These are phyloP conservation scores for Minunthozetes semirufus DNA, from an alignment of 2,888 invertebrate species.

Conservation along the genomic window DNA sequence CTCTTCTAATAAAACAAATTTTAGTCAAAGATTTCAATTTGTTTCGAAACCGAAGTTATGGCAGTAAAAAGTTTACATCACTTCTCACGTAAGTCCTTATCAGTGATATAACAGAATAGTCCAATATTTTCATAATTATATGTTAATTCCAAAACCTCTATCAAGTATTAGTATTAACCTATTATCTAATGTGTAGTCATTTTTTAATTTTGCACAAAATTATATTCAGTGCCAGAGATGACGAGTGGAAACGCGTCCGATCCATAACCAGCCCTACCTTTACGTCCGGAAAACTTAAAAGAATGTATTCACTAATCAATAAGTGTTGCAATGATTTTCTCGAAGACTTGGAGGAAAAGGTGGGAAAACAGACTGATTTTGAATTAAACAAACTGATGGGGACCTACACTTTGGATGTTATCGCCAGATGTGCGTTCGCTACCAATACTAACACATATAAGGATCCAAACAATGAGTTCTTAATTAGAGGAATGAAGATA, in stretches of 20 bases:
- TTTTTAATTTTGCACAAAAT: too few relatives aligned
- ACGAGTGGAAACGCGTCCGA: conserved; percentile 29
- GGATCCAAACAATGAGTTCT: conserved; percentile 11
- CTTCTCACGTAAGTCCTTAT: too few relatives aligned
- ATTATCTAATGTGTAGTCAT: too few relatives aligned
- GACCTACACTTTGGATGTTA: conserved; percentile 58
- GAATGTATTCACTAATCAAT: conserved; percentile 21
- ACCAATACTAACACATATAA: conserved; percentile 52
- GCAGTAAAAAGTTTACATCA: not conserved
- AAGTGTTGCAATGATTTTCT: conserved; percentile 10
- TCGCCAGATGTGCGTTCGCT: conserved; percentile 58
- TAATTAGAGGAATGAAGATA: not conserved
- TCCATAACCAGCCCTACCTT: conserved; percentile 21
- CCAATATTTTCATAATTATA: too few relatives aligned
- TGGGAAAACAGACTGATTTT: not conserved
- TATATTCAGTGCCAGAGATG: not conserved
- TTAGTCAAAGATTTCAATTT: conserved; percentile 25
- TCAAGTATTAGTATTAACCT: too few relatives aligned
- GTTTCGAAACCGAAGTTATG: conserved; percentile 4
- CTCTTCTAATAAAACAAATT: conserved; percentile 23
- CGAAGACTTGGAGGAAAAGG: not conserved
- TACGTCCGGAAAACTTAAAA: conserved; percentile 9
- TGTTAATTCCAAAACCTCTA: too few relatives aligned
- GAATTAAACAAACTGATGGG: conserved; percentile 47
- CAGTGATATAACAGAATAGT: too few relatives aligned